Conservation (phyloP, 2,888 invertebrate species). For the Megastigmus dorsalis region DNA sequence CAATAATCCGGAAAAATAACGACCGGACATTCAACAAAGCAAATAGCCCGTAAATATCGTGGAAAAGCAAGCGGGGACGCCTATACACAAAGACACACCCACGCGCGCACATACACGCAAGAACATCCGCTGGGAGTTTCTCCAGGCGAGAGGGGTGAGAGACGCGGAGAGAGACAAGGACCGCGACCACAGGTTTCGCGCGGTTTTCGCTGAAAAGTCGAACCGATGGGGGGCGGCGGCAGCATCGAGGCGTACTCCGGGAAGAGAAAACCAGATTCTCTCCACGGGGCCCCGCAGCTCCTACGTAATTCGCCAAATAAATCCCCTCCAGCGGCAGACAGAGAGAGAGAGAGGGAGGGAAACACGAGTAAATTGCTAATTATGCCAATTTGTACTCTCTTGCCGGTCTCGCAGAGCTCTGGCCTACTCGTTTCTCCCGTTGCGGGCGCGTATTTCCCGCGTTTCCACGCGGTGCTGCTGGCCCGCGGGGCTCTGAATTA, state of each 20-base stretch:
- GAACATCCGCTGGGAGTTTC: too few relatives aligned
- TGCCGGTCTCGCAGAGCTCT: background rate
- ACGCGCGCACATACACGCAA: too few relatives aligned
- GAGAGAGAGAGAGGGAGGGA: background rate
- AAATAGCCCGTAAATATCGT: constrained; percentile 34
- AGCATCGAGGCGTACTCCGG: too few relatives aligned
- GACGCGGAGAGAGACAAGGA: too few relatives aligned
- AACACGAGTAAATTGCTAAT: constrained; percentile 18
- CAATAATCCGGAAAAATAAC: constrained; percentile 39
- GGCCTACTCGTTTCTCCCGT: background rate
- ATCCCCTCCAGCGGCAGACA: background rate
- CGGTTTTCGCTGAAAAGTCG: background rate
- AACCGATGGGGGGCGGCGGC: background rate
- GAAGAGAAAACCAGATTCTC: too few relatives aligned
- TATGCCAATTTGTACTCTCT: constrained; percentile 7
- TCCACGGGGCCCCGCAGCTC: background rate
- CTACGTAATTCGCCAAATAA: background rate
- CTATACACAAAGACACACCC: background rate
- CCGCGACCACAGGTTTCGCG: background rate
- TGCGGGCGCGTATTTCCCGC: background rate
- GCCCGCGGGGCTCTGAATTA: background rate
- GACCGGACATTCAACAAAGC: constrained; percentile 19
- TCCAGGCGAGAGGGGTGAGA: too few relatives aligned
- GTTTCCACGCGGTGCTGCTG: background rate
- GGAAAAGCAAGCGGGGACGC: background rate